Conservation (phyloP, 2,113 vertebrate species). For the Pangasianodon gigas region DNA sequence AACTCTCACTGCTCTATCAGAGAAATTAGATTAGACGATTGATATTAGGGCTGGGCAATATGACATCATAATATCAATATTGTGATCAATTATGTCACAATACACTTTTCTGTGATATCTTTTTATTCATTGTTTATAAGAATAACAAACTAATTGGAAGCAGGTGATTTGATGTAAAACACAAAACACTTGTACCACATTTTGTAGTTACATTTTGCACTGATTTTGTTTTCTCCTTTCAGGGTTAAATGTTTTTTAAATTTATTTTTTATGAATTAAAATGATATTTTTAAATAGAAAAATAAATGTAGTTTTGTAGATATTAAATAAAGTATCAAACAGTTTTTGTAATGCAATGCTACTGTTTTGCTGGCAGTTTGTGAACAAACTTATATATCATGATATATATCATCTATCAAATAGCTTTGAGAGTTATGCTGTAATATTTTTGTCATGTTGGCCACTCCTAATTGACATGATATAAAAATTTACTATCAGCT, state of each 20-base stretch:
- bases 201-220: neutral
- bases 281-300: too few species aligned
- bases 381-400: neutral
- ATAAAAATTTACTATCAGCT: neutral
- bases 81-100: neutral
- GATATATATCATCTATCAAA: too few species aligned
- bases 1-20: neutral
- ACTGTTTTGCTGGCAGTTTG: neutral
- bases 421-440: neutral
- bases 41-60: neutral
- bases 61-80: neutral
- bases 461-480: too few species aligned
- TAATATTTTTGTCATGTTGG: neutral
- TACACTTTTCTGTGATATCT: neutral
- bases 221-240: neutral
- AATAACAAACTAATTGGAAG: neutral
- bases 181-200: too few species aligned
- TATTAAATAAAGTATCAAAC: neutral
- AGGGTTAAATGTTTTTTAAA: neutral
- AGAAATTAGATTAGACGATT: neutral
- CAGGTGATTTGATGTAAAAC: neutral
- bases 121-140: neutral
- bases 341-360: too few species aligned
- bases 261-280: neutral
- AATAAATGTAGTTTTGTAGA: neutral